Evolutionary conservation across 2,888 invertebrate genomes (phyloP).

Genomic region (Lepidochrysops patricia): DNA sequence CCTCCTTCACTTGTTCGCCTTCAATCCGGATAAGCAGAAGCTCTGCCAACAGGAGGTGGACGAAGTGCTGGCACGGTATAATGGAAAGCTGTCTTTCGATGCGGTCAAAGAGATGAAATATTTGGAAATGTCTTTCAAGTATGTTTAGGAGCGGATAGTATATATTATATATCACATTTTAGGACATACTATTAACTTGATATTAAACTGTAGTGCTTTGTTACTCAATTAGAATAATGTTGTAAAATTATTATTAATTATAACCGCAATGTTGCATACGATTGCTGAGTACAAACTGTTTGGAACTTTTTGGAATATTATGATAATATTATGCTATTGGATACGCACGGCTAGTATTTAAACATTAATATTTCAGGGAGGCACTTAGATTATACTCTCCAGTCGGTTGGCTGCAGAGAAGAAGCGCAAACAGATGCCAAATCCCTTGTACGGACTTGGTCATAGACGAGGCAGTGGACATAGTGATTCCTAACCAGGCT

Average conservation of each 20-base stretch:
- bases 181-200: no score
- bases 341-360: neutral
- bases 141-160: no score
- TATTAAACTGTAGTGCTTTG: no score
- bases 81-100: constrained; percentile 44
- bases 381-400: constrained; percentile 45
- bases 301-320: no score
- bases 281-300: no score
- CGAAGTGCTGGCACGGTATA: constrained; percentile 36
- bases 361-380: constrained; percentile 25
- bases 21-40: constrained; percentile 45
- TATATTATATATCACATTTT: no score
- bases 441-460: constrained; percentile 38
- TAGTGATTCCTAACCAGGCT: constrained; percentile 44
- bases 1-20: constrained; percentile 49
- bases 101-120: constrained; percentile 41
- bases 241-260: no score
- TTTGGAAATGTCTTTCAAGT: constrained; percentile 40
- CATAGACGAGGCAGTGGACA: constrained; percentile 45
- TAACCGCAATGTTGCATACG: neutral
- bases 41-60: constrained; percentile 51
- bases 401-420: constrained; percentile 38
- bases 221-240: no score
- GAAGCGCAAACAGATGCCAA: constrained; percentile 33
- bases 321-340: no score